Conservation (phyloP, 2,797 vertebrate species). For the Rhincodon typus region DNA sequence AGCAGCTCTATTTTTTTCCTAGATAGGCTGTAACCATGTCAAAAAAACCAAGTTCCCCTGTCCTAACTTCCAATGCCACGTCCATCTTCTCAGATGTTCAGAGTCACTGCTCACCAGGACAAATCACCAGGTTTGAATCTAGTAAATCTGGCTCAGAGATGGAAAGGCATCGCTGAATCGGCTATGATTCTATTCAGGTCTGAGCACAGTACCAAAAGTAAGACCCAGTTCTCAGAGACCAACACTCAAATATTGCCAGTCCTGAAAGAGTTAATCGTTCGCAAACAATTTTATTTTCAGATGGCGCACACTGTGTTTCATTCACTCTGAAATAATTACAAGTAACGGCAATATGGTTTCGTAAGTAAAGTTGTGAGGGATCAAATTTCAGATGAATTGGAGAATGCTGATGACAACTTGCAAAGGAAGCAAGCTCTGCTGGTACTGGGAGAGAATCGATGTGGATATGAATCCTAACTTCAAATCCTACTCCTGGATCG, state of each 20-base stretch:
- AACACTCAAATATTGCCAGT: background rate
- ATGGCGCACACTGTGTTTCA: too few species aligned
- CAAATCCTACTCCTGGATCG: constrained; percentile 66
- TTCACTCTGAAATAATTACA: too few species aligned
- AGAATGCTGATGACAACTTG: background rate
- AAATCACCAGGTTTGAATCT: background rate
- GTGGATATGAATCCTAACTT: constrained; percentile 69
- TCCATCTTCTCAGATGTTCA: background rate
- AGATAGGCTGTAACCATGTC: background rate
- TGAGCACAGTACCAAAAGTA: background rate
- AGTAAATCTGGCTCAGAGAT: background rate
- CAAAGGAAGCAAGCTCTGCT: background rate
- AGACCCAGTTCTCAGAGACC: background rate
- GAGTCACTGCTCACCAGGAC: background rate
- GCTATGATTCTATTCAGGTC: too few species aligned
- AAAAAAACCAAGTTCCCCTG: background rate
- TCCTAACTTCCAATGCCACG: too few species aligned
- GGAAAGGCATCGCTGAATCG: background rate
- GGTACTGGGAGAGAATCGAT: background rate
- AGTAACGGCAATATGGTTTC: background rate
- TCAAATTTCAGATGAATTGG: background rate
- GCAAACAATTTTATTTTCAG: background rate
- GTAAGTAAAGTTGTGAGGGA: background rate
- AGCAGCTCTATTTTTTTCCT: background rate
- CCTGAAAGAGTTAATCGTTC: background rate